Percentiles rank a stretch among this genome's conserved stretches.
Evolutionary conservation across 2,888 invertebrate species (phyloP).

Genomic region (Tetrapedia diversipes): DNA sequence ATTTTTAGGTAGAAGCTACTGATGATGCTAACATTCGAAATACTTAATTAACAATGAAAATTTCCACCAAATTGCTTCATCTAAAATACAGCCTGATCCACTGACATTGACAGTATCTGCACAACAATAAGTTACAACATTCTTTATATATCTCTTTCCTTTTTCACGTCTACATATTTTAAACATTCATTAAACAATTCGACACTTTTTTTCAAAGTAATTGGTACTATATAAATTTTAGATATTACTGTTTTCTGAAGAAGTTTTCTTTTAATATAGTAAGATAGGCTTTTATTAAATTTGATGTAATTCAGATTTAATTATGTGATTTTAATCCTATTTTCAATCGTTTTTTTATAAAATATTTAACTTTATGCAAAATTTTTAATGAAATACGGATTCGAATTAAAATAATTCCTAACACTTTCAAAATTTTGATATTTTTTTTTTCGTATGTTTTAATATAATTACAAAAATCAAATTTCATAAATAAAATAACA

Average conservation of each 20-base stretch:
- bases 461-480: slow-evolving; percentile 4
- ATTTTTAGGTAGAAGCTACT: slow-evolving; percentile 1
- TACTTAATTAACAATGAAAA: slow-evolving; percentile 13
- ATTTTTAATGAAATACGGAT: slow-evolving; percentile 17
- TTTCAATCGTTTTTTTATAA: slow-evolving; percentile 22
- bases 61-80: background rate
- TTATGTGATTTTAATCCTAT: slow-evolving; percentile 33
- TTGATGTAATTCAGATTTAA: slow-evolving; percentile 27
- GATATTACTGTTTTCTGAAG: slow-evolving; percentile 12
- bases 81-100: no score
- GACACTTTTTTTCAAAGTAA: slow-evolving; percentile 8
- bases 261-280: slow-evolving; percentile 9
- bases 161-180: background rate
- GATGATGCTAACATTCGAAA: background rate
- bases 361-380: slow-evolving; percentile 15
- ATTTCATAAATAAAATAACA: background rate
- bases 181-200: background rate
- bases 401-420: slow-evolving; percentile 1
- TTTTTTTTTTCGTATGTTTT: slow-evolving; percentile 4
- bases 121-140: slow-evolving; percentile 16
- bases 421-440: slow-evolving; percentile 19
- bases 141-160: background rate
- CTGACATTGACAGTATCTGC: no score
- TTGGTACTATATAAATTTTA: background rate
- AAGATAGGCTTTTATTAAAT: slow-evolving; percentile 28